Evolutionary conservation across 1,140 invertebrate genomes (phyloP), one percentile per base, ranked within the genome.

Genomic region (Acromyrmex echinatior): DNA sequence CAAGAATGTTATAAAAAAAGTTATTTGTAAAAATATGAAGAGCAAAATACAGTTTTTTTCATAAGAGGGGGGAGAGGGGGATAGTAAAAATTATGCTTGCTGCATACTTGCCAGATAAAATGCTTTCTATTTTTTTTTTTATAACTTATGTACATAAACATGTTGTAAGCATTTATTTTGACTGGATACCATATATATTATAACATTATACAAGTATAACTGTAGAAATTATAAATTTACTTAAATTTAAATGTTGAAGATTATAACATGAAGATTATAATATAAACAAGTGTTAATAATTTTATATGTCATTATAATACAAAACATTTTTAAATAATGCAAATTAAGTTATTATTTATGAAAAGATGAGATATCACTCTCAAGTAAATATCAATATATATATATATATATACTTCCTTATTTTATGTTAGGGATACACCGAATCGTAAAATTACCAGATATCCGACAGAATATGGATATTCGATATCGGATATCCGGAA

Each of bases 301-400:
- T 39, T 58, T 39, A 21, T 63, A 78, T 10, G 39, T 58, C 18
- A 80, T 74, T 80, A 86, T 9, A 63, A 87, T 63, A 81, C 45
- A 74, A 73, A 21, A 65, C 39, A 28, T n/a, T 39, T 53, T 35
- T 56, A 45, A 51, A 21, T 45, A 51, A 18, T 21, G 56, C 10
- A 9, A 45, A 88, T 45, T 45, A 45, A 51, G 49, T 51, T 16
- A 51, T 51, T 16, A 16, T 51, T 51, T 16, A 51, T 16, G 49
- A 51, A 51, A 51, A 51, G 2, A 51, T 14, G 3, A 16, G 3
- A 51, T 51, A 45, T 45, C 9, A 45, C 10, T 45, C 39, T 45
- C 49, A 51, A 51, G 9, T 51, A 51, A 51, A 51, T 62, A 28
- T 85, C 45, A 62, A 87, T 71, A 21, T 31, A 45, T 21, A 21